Evolutionary conservation across 2,888 invertebrate species (phyloP), one percentile per base, ranked within the genome.

Genomic region (Pollenia angustigena): DNA sequence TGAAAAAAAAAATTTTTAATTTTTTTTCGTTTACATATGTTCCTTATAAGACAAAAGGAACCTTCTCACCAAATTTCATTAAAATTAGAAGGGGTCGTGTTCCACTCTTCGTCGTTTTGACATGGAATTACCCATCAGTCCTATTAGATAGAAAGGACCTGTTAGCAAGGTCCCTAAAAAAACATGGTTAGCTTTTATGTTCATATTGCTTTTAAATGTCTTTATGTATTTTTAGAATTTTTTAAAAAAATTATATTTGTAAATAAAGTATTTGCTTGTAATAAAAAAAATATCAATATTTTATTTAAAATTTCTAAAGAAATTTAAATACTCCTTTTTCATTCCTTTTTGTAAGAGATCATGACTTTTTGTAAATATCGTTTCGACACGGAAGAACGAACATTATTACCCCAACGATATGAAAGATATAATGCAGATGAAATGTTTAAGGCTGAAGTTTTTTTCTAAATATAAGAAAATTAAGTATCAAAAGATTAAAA

Each of bases 371-470:
- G 52, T 83, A 66, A 80, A 86, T 64, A 80, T 50, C 18, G 56
- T 60, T 54, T 58, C 23, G 50, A 84, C 54, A 75, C 75, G 69
- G 64, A 81, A 76, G 69, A 66, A 79, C n/a, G 75, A 79, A 74
- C 58, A 75, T 79, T 82, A 82, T 72, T 81, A 48, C 56, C 64
- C 52, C 50, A 58, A 74, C 50, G 64, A 78, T 68, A 79, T 80
- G 74, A 85, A 75, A 50, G 81, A 85, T 74, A 71, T 40, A 82
- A 80, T 60, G 64, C 78, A 85, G 81, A 82, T 79, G 79, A 79
- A 56, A 14, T 50, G 23, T 14, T 58, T 75, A 52, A 71, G n/a
- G n/a, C 64, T 7, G 54, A 79, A 81, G 54, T 58, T 1, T 32
- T 32, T 44, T 71, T 84, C 44, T 23, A 82, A 58, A 81, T 46